These are phyloP conservation scores for Phyllostomus discolor DNA, from an alignment of 2,113 vertebrate species.

Conservation along the genomic window DNA sequence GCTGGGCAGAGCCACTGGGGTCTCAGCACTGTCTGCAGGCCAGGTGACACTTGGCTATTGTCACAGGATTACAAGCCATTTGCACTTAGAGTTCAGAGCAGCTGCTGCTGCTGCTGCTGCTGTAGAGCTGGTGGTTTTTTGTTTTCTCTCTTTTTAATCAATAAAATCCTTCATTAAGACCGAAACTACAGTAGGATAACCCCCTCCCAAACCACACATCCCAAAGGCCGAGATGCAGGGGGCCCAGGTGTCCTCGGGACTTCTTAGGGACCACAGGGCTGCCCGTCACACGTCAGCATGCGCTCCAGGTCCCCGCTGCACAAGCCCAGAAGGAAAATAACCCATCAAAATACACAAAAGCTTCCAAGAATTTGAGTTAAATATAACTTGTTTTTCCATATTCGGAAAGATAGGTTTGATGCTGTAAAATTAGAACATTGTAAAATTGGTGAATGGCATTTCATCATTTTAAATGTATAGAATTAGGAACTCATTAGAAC, in stretches of 20 bases:
- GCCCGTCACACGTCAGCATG: not conserved
- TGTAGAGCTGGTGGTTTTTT: not conserved
- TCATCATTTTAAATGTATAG: not conserved
- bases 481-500: not conserved
- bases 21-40: not conserved
- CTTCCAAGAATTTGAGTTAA: not conserved
- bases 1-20: not conserved
- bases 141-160: not conserved
- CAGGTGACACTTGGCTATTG: not conserved
- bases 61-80: not conserved
- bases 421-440: not conserved
- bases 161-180: not conserved
- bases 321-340: not conserved
- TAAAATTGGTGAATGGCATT: not conserved
- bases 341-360: not conserved
- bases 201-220: not conserved
- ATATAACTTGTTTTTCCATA: not conserved
- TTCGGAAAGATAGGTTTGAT: not conserved
- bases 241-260: not conserved
- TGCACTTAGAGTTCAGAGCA: not conserved
- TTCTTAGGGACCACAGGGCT: not conserved
- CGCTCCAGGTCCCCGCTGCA: not conserved
- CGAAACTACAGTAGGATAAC: not conserved
- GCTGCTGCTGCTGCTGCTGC: fast-evolving
- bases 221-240: not conserved